Evolutionary conservation across 2,797 vertebrate genomes (phyloP).

Genomic region (Sebastes matsubarae): DNA sequence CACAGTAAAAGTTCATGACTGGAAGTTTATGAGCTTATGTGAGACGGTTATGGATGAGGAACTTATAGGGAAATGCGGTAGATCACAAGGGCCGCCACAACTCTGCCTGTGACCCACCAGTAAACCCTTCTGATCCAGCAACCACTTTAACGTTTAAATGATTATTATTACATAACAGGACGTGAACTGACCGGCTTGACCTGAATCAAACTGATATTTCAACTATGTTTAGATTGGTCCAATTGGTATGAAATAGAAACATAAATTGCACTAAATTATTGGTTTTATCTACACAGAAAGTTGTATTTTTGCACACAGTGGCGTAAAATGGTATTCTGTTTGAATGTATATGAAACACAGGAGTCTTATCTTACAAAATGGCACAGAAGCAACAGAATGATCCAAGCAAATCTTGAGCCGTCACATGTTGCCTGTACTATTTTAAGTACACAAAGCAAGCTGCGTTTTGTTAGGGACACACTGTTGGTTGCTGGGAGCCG

Average conservation of each 20-base stretch:
- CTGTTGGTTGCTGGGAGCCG: slow-evolving; percentile 14
- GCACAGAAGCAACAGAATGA: slow-evolving; percentile 25
- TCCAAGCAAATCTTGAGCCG: slow-evolving; percentile 21
- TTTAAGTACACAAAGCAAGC: slow-evolving; percentile 37
- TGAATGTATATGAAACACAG: background rate
- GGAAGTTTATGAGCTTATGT: slow-evolving; percentile 40
- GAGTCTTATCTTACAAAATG: background rate
- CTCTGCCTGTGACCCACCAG: slow-evolving; percentile 40
- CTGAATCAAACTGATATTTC: slow-evolving; percentile 7
- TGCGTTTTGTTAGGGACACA: slow-evolving; percentile 34
- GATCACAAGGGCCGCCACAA: slow-evolving; percentile 45
- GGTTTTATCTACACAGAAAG: background rate
- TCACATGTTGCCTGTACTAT: slow-evolving; percentile 56
- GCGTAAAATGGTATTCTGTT: background rate
- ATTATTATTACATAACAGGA: slow-evolving; percentile 35
- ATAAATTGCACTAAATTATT: background rate
- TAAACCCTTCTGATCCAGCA: slow-evolving; percentile 48
- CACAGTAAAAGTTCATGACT: slow-evolving; percentile 32
- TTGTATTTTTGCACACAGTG: background rate
- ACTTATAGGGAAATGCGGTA: slow-evolving; percentile 24
- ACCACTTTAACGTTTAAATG: slow-evolving; percentile 13
- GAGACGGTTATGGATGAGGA: slow-evolving; percentile 50
- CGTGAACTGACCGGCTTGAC: slow-evolving; percentile 18
- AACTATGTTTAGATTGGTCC: slow-evolving; percentile 1
- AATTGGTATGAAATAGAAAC: background rate